Percentiles rank a stretch among this genome's conserved stretches.
These are phyloP conservation scores for Brotula barbata DNA, from an alignment of 2,797 vertebrate species.

Conservation along the genomic window DNA sequence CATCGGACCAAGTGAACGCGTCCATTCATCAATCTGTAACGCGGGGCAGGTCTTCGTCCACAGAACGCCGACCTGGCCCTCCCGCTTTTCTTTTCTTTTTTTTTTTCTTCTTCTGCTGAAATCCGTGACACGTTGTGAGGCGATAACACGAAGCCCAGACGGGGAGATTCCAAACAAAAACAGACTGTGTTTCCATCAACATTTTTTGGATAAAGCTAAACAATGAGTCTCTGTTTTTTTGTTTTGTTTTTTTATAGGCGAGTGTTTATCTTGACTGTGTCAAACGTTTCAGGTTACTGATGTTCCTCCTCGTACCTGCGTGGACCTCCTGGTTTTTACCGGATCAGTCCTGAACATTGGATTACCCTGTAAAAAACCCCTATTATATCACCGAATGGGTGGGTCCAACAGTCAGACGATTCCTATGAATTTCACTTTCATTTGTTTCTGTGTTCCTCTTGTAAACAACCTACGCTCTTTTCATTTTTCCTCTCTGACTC, in stretches of 20 bases:
- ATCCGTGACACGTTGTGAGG: neutral
- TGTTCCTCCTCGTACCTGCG: neutral
- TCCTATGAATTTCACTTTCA: slow-evolving; percentile 1
- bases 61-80: too few species aligned
- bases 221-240: slow-evolving; percentile 38
- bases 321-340: neutral
- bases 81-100: too few species aligned
- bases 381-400: neutral
- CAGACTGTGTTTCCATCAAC: slow-evolving; percentile 4
- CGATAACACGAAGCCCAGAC: slow-evolving; percentile 6
- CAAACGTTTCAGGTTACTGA: neutral
- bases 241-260: too few species aligned
- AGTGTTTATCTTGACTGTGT: slow-evolving; percentile 10
- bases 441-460: too few species aligned
- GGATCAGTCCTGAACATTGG: neutral
- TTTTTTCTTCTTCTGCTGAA: slow-evolving; percentile 18
- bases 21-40: slow-evolving; percentile 67
- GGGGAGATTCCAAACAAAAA: slow-evolving; percentile 24
- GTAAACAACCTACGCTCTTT: too few species aligned
- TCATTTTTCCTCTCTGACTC: slow-evolving; percentile 17
- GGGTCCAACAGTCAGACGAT: too few species aligned
- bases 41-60: slow-evolving; percentile 46
- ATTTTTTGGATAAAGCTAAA: slow-evolving; percentile 5
- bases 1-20: slow-evolving; percentile 61
- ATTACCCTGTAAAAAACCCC: neutral